Evolutionary conservation across 1,140 invertebrate species (phyloP).

Genomic region (Drosophila ananassae): DNA sequence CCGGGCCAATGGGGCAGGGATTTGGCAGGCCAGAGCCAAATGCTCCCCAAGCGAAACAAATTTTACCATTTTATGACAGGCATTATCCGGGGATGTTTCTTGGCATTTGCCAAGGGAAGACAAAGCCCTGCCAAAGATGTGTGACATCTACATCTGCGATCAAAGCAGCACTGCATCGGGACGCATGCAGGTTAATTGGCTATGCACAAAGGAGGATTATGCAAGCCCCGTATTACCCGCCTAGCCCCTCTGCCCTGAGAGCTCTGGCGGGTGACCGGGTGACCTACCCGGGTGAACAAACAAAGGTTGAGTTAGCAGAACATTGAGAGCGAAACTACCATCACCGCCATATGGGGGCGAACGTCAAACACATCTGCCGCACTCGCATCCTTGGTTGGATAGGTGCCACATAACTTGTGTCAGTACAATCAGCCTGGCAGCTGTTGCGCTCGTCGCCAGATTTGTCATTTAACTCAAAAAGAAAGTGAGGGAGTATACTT

Average conservation of each 20-base stretch:
- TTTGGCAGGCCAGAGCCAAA: slow-evolving; percentile 33
- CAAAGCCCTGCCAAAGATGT: slow-evolving; percentile 17
- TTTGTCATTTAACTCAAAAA: slow-evolving; percentile 65
- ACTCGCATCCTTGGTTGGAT: not conserved
- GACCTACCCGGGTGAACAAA: slow-evolving; percentile 4
- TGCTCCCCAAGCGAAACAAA: slow-evolving; percentile 68
- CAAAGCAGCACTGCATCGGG: slow-evolving; percentile 13
- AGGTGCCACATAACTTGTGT: not conserved
- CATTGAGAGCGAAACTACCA: slow-evolving; percentile 5
- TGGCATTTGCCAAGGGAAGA: not conserved
- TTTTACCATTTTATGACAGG: slow-evolving; percentile 66
- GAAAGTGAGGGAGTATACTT: slow-evolving; percentile 42
- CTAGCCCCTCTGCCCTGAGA: not conserved
- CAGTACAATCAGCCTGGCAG: too few relatives aligned
- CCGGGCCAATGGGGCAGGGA: slow-evolving; percentile 23
- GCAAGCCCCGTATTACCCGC: not conserved
- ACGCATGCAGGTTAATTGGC: slow-evolving; percentile 42
- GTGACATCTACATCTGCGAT: not conserved
- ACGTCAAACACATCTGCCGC: slow-evolving; percentile 61
- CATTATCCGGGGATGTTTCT: slow-evolving; percentile 35
- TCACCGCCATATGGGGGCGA: slow-evolving; percentile 58
- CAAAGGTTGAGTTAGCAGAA: slow-evolving; percentile 5
- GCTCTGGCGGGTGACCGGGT: not conserved
- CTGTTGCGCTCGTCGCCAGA: slow-evolving; percentile 25
- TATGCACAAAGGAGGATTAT: slow-evolving; percentile 10